phyloP scores from a whole-genome alignment of 2,113 vertebrate genomes.

The human (Homo sapiens) region DNA sequence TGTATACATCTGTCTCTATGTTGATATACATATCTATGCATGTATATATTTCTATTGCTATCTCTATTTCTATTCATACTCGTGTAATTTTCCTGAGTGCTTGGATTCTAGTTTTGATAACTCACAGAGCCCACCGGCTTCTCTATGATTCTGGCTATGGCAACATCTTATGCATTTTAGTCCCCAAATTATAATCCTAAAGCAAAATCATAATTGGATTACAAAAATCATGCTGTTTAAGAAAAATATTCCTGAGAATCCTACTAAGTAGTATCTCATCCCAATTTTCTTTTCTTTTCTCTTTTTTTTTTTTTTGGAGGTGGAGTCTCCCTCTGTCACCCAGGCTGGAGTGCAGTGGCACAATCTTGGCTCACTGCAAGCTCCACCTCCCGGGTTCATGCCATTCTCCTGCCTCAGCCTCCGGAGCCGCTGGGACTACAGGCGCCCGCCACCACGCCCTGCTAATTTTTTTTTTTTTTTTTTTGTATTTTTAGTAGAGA shows the following conservation, averaged over 20 bases:
- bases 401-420: no score
- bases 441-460: fast-evolving
- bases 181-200: not conserved
- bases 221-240: not conserved
- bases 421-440: no score
- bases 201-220: not conserved
- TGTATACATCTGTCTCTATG: not conserved
- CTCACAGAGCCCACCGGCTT: no score
- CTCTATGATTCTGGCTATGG: not conserved
- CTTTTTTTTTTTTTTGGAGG: no score
- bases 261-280: not conserved
- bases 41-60: not conserved
- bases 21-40: not conserved
- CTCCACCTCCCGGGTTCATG: no score
- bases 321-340: no score
- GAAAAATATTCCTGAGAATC: not conserved
- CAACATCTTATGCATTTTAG: not conserved
- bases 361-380: no score
- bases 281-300: not conserved
- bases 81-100: not conserved
- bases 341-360: no score
- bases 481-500: no score
- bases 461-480: no score
- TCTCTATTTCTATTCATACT: not conserved
- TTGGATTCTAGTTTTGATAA: not conserved